These are phyloP conservation scores for Emesis furor DNA, from an alignment of 2,888 invertebrate species.

Conservation along the genomic window DNA sequence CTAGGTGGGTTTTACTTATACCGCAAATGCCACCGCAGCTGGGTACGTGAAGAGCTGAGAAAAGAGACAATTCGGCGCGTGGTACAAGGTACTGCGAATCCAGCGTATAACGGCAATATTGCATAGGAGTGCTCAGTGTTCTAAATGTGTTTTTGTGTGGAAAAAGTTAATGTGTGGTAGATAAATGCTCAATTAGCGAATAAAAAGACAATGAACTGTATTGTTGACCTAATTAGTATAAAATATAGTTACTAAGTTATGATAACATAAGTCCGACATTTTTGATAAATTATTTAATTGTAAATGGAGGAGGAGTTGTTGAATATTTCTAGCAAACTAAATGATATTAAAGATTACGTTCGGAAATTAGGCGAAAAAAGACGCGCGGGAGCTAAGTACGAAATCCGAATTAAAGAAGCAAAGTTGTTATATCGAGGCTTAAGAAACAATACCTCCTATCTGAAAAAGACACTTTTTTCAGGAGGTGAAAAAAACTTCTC, in stretches of 20 bases:
- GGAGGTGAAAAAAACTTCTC: too few relatives aligned
- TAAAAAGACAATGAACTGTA: too few relatives aligned
- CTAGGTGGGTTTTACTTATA: too few relatives aligned
- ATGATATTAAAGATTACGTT: background rate
- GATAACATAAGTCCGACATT: background rate
- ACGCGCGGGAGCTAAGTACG: background rate
- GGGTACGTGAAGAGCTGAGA: background rate
- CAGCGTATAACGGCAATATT: background rate
- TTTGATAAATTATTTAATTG: background rate
- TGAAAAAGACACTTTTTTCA: too few relatives aligned
- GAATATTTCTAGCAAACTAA: background rate
- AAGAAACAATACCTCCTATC: too few relatives aligned
- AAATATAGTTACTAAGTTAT: too few relatives aligned
- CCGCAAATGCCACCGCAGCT: too few relatives aligned
- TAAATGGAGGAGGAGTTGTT: background rate
- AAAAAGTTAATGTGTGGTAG: too few relatives aligned
- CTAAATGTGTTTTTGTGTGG: too few relatives aligned
- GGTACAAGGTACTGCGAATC: background rate
- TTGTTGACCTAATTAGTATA: too few relatives aligned
- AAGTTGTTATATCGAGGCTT: background rate
- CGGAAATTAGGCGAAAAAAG: background rate
- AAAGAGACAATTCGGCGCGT: background rate
- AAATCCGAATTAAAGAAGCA: background rate
- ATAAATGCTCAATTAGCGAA: too few relatives aligned
- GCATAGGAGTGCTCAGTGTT: too few relatives aligned